phyloP scores from a whole-genome alignment of 2,797 vertebrate species.

The Alosa sapidissima region DNA sequence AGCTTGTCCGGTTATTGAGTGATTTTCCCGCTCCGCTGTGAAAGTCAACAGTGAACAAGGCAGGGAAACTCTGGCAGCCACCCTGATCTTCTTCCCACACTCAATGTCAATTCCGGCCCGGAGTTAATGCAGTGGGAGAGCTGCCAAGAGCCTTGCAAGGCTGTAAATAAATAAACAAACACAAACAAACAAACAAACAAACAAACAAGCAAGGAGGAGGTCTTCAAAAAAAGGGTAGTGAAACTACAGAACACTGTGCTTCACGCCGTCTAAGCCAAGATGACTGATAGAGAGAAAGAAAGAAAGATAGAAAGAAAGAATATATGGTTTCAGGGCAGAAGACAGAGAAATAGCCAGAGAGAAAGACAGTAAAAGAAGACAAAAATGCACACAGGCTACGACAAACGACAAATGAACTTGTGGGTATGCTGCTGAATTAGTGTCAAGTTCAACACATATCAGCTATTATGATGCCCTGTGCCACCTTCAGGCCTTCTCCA shows the following conservation, averaged over 20 bases:
- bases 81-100: slow-evolving; percentile 46
- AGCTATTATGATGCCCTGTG: no score
- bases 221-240: slow-evolving; percentile 1
- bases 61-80: slow-evolving; percentile 49
- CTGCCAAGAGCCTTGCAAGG: slow-evolving; percentile 38
- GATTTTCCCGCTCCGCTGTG: slow-evolving; percentile 46
- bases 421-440: no score
- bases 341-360: not conserved
- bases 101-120: slow-evolving; percentile 45
- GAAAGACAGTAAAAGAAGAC: not conserved
- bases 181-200: not conserved
- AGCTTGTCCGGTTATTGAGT: slow-evolving; percentile 30
- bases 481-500: no score
- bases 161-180: slow-evolving; percentile 50
- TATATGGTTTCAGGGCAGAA: not conserved
- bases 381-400: not conserved
- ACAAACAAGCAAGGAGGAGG: not conserved
- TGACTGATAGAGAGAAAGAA: not conserved
- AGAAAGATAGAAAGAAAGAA: not conserved
- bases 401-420: no score
- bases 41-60: slow-evolving; percentile 33
- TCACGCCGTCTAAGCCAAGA: not conserved
- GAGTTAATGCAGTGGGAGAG: slow-evolving; percentile 44
- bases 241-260: not conserved
- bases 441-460: not conserved